phyloP scores from a whole-genome alignment of 2,113 vertebrate genomes.

The Chloropsis cyanopogon region DNA sequence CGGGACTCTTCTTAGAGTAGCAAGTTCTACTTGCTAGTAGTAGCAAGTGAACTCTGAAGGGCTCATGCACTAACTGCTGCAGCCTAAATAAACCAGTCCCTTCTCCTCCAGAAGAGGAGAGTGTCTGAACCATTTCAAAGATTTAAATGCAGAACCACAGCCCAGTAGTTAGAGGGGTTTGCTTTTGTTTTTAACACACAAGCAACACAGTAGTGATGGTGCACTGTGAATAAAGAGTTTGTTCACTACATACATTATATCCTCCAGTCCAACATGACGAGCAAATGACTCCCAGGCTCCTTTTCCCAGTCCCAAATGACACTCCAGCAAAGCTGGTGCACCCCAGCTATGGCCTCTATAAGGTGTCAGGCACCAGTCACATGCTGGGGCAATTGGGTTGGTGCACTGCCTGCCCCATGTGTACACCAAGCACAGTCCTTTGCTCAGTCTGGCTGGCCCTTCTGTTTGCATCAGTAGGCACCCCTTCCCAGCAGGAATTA shows the following conservation, averaged over 20 bases:
- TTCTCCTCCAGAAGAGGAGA: background rate
- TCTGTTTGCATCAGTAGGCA: background rate
- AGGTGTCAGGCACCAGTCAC: background rate
- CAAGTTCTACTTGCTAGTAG: background rate
- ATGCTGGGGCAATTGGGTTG: background rate
- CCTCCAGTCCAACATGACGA: background rate
- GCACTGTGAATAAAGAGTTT: background rate
- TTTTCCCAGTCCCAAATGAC: background rate
- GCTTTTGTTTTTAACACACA: background rate
- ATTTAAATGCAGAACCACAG: background rate
- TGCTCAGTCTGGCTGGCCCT: background rate
- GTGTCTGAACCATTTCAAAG: background rate
- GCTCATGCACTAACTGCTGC: background rate
- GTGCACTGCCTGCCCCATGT: background rate
- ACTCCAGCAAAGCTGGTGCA: background rate
- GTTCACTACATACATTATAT: background rate
- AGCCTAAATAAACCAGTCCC: background rate
- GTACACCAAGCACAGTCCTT: background rate
- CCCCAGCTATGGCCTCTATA: too few species aligned
- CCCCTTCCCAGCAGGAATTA: background rate
- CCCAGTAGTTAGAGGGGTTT: background rate
- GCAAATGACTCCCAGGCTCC: background rate
- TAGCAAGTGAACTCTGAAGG: background rate
- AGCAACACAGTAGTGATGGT: background rate
- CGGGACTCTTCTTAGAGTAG: background rate